phyloP scores from a whole-genome alignment of 2,113 vertebrate genomes.

The Hydrochoerus hydrochaeris region DNA sequence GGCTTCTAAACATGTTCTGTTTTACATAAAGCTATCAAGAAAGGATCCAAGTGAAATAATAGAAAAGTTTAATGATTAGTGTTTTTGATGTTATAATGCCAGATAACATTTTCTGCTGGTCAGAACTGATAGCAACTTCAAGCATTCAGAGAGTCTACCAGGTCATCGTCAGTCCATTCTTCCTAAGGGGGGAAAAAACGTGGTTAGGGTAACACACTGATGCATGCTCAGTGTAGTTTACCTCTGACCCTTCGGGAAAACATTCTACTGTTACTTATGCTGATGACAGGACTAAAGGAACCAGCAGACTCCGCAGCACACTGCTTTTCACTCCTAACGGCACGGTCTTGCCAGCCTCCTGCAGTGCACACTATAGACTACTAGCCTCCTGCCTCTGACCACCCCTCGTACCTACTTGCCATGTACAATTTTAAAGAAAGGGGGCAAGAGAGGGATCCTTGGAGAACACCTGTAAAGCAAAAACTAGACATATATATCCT shows the following conservation, averaged over 20 bases:
- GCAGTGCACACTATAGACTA: background rate
- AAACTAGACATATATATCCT: background rate
- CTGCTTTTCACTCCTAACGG: background rate
- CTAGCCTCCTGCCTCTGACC: background rate
- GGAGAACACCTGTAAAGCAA: background rate
- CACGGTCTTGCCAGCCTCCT: background rate
- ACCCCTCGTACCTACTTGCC: background rate
- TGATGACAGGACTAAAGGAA: background rate
- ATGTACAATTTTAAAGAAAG: background rate
- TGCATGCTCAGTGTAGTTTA: background rate
- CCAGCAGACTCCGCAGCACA: background rate
- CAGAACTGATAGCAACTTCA: constrained; percentile 35
- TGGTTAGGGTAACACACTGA: constrained; percentile 31
- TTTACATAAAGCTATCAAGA: constrained; percentile 49
- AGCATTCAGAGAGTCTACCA: constrained; percentile 78
- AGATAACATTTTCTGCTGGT: constrained; percentile 32
- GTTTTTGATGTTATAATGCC: constrained; percentile 51
- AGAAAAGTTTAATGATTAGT: constrained; percentile 66
- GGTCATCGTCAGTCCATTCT: constrained; percentile 96
- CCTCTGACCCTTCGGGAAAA: background rate
- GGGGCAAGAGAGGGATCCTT: background rate
- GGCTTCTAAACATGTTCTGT: constrained; percentile 36
- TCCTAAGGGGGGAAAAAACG: constrained; percentile 83
- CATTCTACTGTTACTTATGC: background rate
- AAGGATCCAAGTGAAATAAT: constrained; percentile 22